Conservation (phyloP, 1,140 invertebrate genomes). For the Zelostemma sp. region DNA sequence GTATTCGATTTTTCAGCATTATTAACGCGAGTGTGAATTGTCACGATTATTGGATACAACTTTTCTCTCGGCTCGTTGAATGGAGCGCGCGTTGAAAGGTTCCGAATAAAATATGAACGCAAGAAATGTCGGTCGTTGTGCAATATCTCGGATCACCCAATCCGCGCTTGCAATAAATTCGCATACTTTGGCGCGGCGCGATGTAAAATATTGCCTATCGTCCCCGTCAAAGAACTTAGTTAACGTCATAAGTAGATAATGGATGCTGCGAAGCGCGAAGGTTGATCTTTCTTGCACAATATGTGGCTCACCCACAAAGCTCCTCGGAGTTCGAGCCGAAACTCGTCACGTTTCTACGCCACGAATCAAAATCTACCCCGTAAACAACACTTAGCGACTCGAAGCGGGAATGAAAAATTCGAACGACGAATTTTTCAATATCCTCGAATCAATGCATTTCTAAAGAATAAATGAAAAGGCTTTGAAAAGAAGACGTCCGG, state of each 20-base stretch:
- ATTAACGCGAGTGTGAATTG: constrained; percentile 50
- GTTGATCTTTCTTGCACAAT: background rate
- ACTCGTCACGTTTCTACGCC: no score
- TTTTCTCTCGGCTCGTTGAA: constrained; percentile 27
- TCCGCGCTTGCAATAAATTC: constrained; percentile 1
- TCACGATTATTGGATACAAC: constrained; percentile 51
- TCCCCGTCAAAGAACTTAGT: constrained; percentile 1
- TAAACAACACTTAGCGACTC: no score
- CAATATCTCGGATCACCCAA: background rate
- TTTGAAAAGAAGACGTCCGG: no score
- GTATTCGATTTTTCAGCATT: constrained; percentile 31
- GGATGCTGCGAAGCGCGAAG: background rate
- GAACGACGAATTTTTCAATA: no score
- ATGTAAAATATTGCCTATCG: constrained; percentile 1
- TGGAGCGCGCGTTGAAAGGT: background rate
- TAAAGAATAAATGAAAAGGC: no score
- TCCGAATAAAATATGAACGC: background rate
- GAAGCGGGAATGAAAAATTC: no score
- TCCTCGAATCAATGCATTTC: no score
- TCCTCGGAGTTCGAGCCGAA: no score
- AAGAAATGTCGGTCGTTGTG: background rate
- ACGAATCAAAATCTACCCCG: no score
- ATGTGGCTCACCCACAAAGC: background rate
- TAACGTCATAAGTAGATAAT: constrained; percentile 1
- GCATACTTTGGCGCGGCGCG: background rate